Conservation (phyloP, 2,113 vertebrate genomes). For the Lepus timidus region DNA sequence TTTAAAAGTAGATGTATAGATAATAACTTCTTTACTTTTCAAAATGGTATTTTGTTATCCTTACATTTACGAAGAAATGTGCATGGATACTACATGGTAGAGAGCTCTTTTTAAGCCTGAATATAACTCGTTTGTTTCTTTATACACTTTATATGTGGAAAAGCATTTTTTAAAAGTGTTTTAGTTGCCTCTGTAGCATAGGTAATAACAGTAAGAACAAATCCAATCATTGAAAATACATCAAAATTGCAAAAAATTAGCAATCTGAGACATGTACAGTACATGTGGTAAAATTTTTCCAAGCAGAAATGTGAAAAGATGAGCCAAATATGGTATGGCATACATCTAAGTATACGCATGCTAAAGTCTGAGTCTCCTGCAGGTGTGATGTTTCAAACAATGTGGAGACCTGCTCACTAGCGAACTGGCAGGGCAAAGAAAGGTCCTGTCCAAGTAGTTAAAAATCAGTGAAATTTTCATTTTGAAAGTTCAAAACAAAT, state of each 20-base stretch:
- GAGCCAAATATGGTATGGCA: not conserved
- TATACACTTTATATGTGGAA: constrained; percentile 9
- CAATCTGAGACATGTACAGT: constrained; percentile 2
- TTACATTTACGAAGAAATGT: constrained; percentile 66
- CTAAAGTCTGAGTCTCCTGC: not conserved
- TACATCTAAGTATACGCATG: not conserved
- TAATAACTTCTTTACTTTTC: constrained; percentile 56
- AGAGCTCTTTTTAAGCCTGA: not conserved
- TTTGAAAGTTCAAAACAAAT: constrained; percentile 55
- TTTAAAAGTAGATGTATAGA: constrained; percentile 43
- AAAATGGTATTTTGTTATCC: constrained; percentile 53
- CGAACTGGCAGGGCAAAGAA: not conserved
- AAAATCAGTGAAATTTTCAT: not conserved
- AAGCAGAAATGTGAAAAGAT: not conserved
- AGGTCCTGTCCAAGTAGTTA: not conserved
- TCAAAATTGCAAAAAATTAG: not conserved
- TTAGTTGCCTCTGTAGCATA: constrained; percentile 12
- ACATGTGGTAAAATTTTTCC: not conserved
- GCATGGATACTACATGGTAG: not conserved
- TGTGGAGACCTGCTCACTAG: not conserved
- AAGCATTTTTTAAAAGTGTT: not conserved
- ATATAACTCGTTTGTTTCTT: constrained; percentile 15
- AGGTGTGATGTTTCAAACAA: not conserved
- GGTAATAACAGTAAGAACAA: constrained; percentile 34
- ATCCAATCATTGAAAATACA: constrained; percentile 36